Evolutionary conservation across 2,113 vertebrate species (phyloP).

Genomic region (Cettia cetti): DNA sequence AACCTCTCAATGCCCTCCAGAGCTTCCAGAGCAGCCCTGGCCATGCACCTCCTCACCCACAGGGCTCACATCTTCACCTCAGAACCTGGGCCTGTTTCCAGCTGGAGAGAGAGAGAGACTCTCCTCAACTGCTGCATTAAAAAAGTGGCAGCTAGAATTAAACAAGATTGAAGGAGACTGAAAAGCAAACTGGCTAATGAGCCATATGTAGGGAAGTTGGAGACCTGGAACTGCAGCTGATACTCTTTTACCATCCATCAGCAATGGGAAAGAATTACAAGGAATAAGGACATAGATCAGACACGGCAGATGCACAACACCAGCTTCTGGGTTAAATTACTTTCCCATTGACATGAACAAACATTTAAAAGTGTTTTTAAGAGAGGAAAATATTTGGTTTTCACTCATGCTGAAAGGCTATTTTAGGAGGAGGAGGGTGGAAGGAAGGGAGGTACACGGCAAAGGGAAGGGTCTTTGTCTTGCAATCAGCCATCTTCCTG

Average conservation of each 20-base stretch:
- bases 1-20: not conserved
- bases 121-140: not conserved
- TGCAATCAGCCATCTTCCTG: conserved; percentile 55
- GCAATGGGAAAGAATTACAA: not conserved
- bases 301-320: not conserved
- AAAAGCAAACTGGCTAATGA: not conserved
- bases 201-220: not conserved
- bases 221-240: not conserved
- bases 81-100: not conserved
- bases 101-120: not conserved
- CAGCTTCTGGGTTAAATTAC: not conserved
- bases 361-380: not conserved
- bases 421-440: conserved; percentile 44
- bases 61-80: not conserved
- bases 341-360: not conserved
- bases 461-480: conserved; percentile 51
- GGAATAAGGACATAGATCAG: not conserved
- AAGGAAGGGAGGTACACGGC: conserved; percentile 52
- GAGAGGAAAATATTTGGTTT: not conserved
- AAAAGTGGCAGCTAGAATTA: not conserved
- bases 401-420: not conserved
- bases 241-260: not conserved
- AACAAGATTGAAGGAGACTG: not conserved
- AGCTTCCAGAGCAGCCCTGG: not conserved
- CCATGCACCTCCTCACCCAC: not conserved